These are phyloP conservation scores for Drosophila ironensis DNA, from an alignment of 1,140 invertebrate genomes.

Conservation along the genomic window DNA sequence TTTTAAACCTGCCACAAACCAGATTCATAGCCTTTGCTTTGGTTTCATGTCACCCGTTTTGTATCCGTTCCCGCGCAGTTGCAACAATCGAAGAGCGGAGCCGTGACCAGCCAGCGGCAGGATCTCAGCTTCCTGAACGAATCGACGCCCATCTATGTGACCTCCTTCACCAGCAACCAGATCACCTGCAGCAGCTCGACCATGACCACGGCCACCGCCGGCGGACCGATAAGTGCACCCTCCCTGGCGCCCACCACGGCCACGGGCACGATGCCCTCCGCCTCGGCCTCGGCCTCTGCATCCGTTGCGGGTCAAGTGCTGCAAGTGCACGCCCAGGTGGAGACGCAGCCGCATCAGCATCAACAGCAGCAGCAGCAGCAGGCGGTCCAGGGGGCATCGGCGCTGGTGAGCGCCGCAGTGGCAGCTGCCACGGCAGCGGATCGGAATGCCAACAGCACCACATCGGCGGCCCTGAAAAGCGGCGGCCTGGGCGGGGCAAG, in stretches of 20 bases:
- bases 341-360: no score
- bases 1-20: not conserved
- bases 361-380: not conserved
- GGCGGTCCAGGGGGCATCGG: slow-evolving; percentile 27
- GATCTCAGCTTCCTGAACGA: slow-evolving; percentile 83
- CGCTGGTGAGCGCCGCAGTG: slow-evolving; percentile 57
- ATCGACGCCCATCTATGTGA: slow-evolving; percentile 89
- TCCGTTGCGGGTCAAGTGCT: slow-evolving; percentile 14
- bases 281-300: no score
- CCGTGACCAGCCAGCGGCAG: slow-evolving; percentile 83
- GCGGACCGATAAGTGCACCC: slow-evolving; percentile 69
- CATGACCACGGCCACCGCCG: slow-evolving; percentile 83
- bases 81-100: slow-evolving; percentile 82
- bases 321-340: slow-evolving; percentile 24
- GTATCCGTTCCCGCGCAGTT: slow-evolving; percentile 52
- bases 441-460: slow-evolving; percentile 60
- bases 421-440: slow-evolving; percentile 57
- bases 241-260: slow-evolving; percentile 64
- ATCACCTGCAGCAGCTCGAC: slow-evolving; percentile 84
- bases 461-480: slow-evolving; percentile 57
- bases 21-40: not conserved
- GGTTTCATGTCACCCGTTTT: no score
- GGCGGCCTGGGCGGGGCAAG: not conserved
- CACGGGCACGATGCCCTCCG: slow-evolving; percentile 43
- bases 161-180: slow-evolving; percentile 87